phyloP scores from a whole-genome alignment of 2,113 vertebrate species.

The Redunca redunca region DNA sequence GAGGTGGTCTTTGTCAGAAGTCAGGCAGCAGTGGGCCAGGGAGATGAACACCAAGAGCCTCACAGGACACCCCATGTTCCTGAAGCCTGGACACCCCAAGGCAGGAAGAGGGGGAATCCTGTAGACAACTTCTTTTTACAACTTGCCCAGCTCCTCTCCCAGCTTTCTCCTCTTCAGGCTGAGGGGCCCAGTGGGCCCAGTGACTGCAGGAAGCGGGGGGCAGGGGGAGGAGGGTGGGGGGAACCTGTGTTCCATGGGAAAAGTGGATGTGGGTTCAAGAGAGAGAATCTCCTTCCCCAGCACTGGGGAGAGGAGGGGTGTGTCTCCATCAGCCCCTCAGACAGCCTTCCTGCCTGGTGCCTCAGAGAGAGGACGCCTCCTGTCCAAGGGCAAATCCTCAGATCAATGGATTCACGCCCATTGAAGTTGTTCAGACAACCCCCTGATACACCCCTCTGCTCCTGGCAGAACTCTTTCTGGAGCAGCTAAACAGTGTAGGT shows the following conservation, averaged over 20 bases:
- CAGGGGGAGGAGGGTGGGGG: rapidly evolving
- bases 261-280: background rate
- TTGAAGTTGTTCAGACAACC: background rate
- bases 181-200: background rate
- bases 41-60: background rate
- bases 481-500: background rate
- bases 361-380: background rate
- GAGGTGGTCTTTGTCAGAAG: background rate
- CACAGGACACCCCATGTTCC: background rate
- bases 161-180: background rate
- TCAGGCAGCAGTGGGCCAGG: background rate
- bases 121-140: background rate
- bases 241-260: background rate
- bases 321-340: too few relatives aligned
- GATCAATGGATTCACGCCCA: background rate
- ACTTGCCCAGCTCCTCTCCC: background rate
- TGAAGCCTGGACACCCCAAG: background rate
- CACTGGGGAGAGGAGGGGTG: background rate
- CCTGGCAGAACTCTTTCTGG: too few relatives aligned
- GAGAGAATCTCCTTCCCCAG: background rate
- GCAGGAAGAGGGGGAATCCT: background rate
- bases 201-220: rapidly evolving
- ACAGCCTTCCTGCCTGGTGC: background rate
- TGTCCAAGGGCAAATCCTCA: background rate
- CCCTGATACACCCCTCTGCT: rapidly evolving